phyloP scores from a whole-genome alignment of 1,140 invertebrate genomes.

The Micrasema longulum region DNA sequence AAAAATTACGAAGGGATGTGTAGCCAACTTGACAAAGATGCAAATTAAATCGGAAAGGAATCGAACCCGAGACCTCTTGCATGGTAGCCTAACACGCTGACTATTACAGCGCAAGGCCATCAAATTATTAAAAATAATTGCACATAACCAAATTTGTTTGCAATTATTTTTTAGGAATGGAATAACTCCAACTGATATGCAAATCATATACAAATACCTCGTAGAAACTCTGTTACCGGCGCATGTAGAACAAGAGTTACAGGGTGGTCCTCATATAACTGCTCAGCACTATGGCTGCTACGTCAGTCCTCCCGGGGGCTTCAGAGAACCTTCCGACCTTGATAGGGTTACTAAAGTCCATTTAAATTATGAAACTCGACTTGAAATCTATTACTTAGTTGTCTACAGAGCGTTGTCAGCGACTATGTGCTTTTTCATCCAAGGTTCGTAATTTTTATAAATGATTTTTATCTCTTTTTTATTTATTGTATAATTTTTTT shows the following conservation, averaged over 20 bases:
- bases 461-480: too few species aligned
- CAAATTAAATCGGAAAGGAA: too few species aligned
- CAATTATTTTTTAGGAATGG: slow-evolving; percentile 73
- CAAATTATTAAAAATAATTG: not conserved
- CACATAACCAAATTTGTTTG: not conserved
- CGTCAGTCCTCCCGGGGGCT: slow-evolving; percentile 76
- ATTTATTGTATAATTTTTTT: too few species aligned
- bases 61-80: too few species aligned
- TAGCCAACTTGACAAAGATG: too few species aligned
- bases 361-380: slow-evolving; percentile 69
- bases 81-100: too few species aligned
- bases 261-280: slow-evolving; percentile 70
- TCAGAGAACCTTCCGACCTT: slow-evolving; percentile 70
- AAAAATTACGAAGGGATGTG: too few species aligned
- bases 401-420: slow-evolving; percentile 79
- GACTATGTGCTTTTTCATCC: slow-evolving; percentile 76
- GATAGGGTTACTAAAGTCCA: slow-evolving; percentile 78
- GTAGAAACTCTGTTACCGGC: slow-evolving; percentile 76
- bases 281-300: slow-evolving; percentile 75
- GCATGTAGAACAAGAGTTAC: slow-evolving; percentile 75
- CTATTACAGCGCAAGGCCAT: too few species aligned
- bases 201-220: slow-evolving; percentile 82
- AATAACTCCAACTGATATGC: slow-evolving; percentile 81
- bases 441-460: too few species aligned
- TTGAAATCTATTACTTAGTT: slow-evolving; percentile 73